Evolutionary conservation across 2,797 vertebrate species (phyloP).

Genomic region (Sphaeramia orbicularis): DNA sequence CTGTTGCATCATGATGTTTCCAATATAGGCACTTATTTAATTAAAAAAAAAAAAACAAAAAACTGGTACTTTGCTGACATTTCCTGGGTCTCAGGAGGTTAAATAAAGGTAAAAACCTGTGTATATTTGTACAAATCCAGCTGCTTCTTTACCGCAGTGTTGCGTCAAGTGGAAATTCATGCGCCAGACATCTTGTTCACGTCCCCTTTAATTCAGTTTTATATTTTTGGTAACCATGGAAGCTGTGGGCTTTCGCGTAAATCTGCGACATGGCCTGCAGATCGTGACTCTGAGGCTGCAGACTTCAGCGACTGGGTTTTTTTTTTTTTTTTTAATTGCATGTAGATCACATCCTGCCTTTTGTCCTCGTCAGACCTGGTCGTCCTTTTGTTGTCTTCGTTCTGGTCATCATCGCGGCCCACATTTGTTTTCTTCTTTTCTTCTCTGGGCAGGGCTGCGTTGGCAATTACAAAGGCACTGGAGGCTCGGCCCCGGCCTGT

Average conservation of each 20-base stretch:
- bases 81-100: no score
- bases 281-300: slow-evolving; percentile 12
- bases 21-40: no score
- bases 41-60: no score
- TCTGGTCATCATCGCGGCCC: slow-evolving; percentile 51
- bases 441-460: slow-evolving; percentile 59
- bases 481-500: slow-evolving; percentile 49
- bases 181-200: not conserved
- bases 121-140: no score
- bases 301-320: not conserved
- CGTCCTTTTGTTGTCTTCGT: slow-evolving; percentile 54
- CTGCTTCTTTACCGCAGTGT: not conserved
- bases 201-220: not conserved
- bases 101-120: no score
- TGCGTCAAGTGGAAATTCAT: not conserved
- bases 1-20: no score
- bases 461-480: slow-evolving; percentile 70
- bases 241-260: not conserved
- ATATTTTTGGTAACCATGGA: not conserved
- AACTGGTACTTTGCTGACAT: no score
- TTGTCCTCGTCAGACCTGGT: slow-evolving; percentile 37
- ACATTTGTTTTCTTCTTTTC: slow-evolving; percentile 35
- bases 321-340: slow-evolving; percentile 13
- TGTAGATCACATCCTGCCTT: slow-evolving; percentile 44
- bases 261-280: slow-evolving; percentile 6